Base-by-base conservation (phyloP, 2,888 invertebrate genomes). In the Melangyna quadrimaculata region DNA sequence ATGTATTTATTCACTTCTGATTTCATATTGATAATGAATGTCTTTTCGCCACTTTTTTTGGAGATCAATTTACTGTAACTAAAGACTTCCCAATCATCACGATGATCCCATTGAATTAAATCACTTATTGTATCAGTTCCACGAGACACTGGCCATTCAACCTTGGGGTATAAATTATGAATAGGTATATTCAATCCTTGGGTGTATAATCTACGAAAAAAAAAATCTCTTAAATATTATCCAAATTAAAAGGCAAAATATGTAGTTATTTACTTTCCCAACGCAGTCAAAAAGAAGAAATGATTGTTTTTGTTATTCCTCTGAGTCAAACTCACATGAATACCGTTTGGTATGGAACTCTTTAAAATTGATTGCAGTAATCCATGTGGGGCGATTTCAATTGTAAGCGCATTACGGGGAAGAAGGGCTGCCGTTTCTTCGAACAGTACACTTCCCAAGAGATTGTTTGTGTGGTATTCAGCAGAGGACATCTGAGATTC, bases 391-490 rank as follows among this genome's bases (percentile, higher is more conserved):
- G 95, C 95, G 87, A 95, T 93, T 91, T 95, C 95, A 86, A 95
- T 93, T 27, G 94, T 93, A 55, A 95, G 90, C 4, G 95, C 94
- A 89, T 94, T 93, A 6, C 92, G 90, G 1, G 95, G 95, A 53
- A 95, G 92, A 84, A 94, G 93, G 74, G 92, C 91, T 57, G 94
- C 91, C 0, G 94, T 94, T 90, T 95, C 95, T 88, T 95, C 94
- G 93, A 94, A 88, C 91, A 94, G 88, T 81, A 93, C 90, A 89
- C 90, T 81, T 92, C 93, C 94, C 91, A 96, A 91, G 22, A 97
- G 93, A 90, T 97, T 97, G 90, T 97, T 97, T 3, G 96, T 96
- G 90, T 97, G 96, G 91, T 98, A 98, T 88, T 96, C 96, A 7
- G 98, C 96, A 0, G 97, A 97, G 93, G 32, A 90, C 8, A 94